phyloP scores from a whole-genome alignment of 1,140 invertebrate species.

The Camponotus pennsylvanicus region DNA sequence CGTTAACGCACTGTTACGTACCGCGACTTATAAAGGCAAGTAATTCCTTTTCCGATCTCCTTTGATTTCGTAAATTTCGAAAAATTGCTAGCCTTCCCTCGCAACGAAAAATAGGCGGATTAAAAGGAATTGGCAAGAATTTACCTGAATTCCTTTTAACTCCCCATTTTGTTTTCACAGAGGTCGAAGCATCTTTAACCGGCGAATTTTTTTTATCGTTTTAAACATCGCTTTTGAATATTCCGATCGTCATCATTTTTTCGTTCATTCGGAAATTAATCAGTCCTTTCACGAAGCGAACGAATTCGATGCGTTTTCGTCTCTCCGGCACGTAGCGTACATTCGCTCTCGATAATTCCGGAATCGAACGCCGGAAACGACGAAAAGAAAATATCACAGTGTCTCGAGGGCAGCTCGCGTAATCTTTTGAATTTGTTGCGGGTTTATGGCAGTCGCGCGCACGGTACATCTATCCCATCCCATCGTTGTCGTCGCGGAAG shows the following conservation, averaged over 20 bases:
- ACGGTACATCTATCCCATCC: background rate
- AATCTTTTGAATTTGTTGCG: conserved; percentile 33
- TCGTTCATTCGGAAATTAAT: conserved; percentile 30
- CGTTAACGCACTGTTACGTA: conserved; percentile 50
- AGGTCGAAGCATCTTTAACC: background rate
- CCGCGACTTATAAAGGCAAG: conserved; percentile 54
- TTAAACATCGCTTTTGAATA: background rate
- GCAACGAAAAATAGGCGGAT: conserved; percentile 1
- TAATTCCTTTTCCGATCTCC: background rate
- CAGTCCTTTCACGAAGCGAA: conserved; percentile 12
- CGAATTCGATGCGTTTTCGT: conserved; percentile 27
- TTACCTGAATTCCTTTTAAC: conserved; percentile 6
- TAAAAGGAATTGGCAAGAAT: background rate
- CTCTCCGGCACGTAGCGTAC: background rate
- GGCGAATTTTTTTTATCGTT: background rate
- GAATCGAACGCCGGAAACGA: conserved; percentile 31
- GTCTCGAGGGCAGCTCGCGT: conserved; percentile 54
- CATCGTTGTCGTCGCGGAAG: conserved; percentile 20
- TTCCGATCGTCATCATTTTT: background rate
- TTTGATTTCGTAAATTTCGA: conserved; percentile 21
- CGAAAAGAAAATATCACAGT: conserved; percentile 62
- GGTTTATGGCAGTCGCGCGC: conserved; percentile 50
- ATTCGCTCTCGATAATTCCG: conserved; percentile 38
- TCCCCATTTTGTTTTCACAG: background rate
- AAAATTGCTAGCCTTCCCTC: conserved; percentile 31